Conservation (phyloP, 2,113 vertebrate species). For the Regulus satrapa region DNA sequence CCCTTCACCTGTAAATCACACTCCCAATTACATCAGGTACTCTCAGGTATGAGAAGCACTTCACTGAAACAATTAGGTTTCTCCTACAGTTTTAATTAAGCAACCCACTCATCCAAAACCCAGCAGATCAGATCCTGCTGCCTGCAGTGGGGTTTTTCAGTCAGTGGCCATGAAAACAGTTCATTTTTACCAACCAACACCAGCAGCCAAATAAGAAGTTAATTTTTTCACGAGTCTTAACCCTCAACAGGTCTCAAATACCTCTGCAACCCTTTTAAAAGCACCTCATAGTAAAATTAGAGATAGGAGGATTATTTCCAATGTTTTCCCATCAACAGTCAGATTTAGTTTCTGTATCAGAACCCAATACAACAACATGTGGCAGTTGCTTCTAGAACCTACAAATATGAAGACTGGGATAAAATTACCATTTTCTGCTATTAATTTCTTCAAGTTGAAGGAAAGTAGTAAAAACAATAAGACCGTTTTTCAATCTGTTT, state of each 20-base stretch:
- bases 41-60: neutral
- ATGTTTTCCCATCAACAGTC: neutral
- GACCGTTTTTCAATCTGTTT: neutral
- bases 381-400: neutral
- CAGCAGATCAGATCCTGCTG: neutral
- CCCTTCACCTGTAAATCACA: conserved; percentile 14
- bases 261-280: neutral
- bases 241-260: neutral
- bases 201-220: neutral
- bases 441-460: neutral
- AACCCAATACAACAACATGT: fast-evolving
- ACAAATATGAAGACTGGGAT: neutral
- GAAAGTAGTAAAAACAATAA: neutral
- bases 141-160: neutral
- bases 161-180: neutral
- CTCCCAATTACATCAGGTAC: neutral
- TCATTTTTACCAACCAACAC: neutral
- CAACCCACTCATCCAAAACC: neutral
- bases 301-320: neutral
- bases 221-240: neutral
- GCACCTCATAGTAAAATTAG: neutral
- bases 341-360: neutral
- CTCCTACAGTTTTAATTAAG: conserved; percentile 27
- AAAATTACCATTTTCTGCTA: neutral
- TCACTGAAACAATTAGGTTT: neutral